Evolutionary conservation across 2,888 invertebrate genomes (phyloP), one percentile per base, ranked within the genome.

Genomic region (Leptopilina syphax): DNA sequence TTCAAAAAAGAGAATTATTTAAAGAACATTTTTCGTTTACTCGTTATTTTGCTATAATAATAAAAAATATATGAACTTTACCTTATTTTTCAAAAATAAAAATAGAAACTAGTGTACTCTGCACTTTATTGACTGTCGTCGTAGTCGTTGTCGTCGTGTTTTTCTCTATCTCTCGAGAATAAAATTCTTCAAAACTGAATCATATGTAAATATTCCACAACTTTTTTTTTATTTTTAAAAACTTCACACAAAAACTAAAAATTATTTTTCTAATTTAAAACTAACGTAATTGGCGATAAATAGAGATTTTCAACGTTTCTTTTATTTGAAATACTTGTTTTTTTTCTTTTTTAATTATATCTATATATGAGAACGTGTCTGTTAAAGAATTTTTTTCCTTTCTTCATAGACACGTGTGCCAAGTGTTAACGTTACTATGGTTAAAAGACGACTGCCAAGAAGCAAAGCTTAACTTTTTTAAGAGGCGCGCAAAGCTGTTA

Each of bases 361-460:
- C 13, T 13, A 34, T n/a, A 13, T 34, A 13, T 34, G 13, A 27
- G 34, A 73, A 50, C 73, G 73, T 73, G 57, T 73, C n/a, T 57
- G 73, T 73, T 50, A 50, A 50, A 50, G 50, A n/a, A 3, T 13
- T 57, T 34, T 73, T 57, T 73, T 73, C 34, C 34, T 34, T 34
- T 34, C 34, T 9, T 41, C 54, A 73, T 73, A 34, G 34, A 13
- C 73, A 73, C 73, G 54, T 73, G 34, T 34, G 54, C 73, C 73
- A 34, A 57, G 73, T 73, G 73, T 73, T 73, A 54, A 57, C 73
- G 73, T 73, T 34, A 73, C 57, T 54, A 73, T 54, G 34, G 57
- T 57, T 57, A 34, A 54, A 73, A 73, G 34, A 73, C 54, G 54
- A 73, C 73, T 73, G 73, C 13, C 57, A 70, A 70, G 50, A 70